These are phyloP conservation scores for Anas platyrhynchos DNA, from an alignment of 2,113 vertebrate genomes.

Conservation along the genomic window DNA sequence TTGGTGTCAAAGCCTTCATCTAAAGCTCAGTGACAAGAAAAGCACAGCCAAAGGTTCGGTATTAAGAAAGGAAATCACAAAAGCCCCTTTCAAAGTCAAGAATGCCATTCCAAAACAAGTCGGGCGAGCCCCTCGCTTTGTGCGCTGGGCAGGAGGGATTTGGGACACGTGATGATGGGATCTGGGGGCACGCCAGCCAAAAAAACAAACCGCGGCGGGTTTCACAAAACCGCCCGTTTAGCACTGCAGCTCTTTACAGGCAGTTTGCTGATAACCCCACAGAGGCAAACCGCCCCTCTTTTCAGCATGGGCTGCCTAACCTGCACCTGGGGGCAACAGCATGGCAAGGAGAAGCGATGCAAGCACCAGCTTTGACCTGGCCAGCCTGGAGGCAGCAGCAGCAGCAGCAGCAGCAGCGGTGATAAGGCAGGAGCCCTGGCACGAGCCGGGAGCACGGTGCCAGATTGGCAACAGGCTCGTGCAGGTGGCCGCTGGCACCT, in stretches of 20 bases:
- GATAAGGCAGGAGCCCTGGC: not conserved
- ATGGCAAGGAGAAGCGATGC: not conserved
- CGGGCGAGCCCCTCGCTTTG: not conserved
- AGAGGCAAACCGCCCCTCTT: not conserved
- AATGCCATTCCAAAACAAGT: not conserved
- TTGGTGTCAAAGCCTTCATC: not conserved
- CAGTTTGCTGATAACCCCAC: not conserved
- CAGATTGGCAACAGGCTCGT: not conserved
- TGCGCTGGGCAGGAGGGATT: not conserved
- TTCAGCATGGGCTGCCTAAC: not conserved
- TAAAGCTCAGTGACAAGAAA: not conserved
- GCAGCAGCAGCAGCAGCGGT: not conserved
- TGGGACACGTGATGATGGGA: not conserved
- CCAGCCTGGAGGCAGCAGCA: not conserved
- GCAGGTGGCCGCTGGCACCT: not conserved
- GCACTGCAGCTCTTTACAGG: not conserved
- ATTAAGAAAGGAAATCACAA: not conserved
- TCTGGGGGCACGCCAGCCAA: not conserved
- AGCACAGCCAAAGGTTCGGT: not conserved
- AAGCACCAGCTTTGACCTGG: not conserved
- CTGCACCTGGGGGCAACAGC: not conserved
- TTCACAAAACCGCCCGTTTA: not conserved
- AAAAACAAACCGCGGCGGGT: not conserved
- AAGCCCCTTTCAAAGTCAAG: not conserved
- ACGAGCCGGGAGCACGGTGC: rapidly evolving